Base-by-base conservation (phyloP, 2,797 vertebrate species). In the Danio albolineatus region DNA sequence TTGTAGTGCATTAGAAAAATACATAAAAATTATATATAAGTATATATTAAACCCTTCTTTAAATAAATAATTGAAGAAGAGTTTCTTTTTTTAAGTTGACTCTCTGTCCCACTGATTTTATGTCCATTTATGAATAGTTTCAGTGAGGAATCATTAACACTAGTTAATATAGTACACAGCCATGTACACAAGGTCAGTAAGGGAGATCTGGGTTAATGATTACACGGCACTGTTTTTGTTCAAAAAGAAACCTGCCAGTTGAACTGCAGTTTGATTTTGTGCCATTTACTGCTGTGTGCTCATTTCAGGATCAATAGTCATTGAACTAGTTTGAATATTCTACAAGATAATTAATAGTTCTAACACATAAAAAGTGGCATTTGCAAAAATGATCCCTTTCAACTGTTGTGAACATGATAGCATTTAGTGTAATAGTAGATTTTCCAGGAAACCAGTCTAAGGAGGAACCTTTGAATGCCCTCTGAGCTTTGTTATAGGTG, bases 141-240 rank as follows among this genome's bases (percentile, higher is more conserved):
- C 28, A 28, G 28, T 28, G 28, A 28, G 53, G 46, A 61, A 61
- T 78, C 36, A 71, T 61, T 76, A 51, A 51, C 28, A 4, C 41
- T 7, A 43, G 53, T 78, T 57, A 75, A 62, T 62, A 28, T 73
- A 43, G 41, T 36, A 60, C 71, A 64, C 9, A 3, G 49, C 56
- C 59, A n/a, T 49, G 57, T 21, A 19, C 12, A 41, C 65, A 71
- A 60, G 76, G 76, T 61, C 76, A 61, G 9, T 17, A 36, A 19
- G 79, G 54, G 53, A 51, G 76, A 78, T 64, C 72, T 38, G 12
- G 51, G 76, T 70, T 80, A 84, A 86, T 84, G 49, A 84, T 84
- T 84, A 82, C 62, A 65, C 65, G 65, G 10, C 16, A 49, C 36
- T 70, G 36, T 59, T 69, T 46, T 53, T 53, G 61, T 73, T 81